Evolutionary conservation across 1,140 invertebrate species (phyloP).

Genomic region (Whitmania pigra): DNA sequence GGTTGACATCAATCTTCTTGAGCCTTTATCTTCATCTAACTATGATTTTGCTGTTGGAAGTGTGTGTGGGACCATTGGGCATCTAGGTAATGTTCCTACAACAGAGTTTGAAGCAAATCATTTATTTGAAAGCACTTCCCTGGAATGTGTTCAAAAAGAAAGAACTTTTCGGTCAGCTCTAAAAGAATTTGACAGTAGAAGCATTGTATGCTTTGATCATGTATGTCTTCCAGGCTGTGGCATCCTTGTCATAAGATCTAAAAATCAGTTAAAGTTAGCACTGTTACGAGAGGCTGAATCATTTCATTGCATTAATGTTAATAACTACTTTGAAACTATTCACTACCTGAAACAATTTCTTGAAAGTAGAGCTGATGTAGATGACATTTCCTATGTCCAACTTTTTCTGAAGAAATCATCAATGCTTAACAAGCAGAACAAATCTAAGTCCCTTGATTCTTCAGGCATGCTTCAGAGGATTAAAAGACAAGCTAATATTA

Average conservation of each 20-base stretch:
- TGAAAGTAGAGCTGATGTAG: background rate
- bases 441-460: background rate
- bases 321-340: background rate
- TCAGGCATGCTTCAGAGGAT: background rate
- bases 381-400: background rate
- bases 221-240: slow-evolving; percentile 5
- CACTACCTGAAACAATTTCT: background rate
- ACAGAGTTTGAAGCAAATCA: background rate
- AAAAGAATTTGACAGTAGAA: background rate
- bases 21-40: too few species aligned
- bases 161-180: background rate
- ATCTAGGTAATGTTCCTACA: background rate
- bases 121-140: background rate
- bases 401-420: background rate
- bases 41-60: background rate
- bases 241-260: background rate
- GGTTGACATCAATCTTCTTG: too few species aligned
- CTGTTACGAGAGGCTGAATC: slow-evolving; percentile 3
- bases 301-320: background rate
- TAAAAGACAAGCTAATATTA: background rate
- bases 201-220: background rate
- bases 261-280: slow-evolving; percentile 3
- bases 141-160: background rate
- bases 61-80: background rate
- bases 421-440: too few species aligned